A percentile compares a stretch with the other conserved stretches of the same genome.
These are phyloP conservation scores for Balaeniceps rex DNA, from an alignment of 2,113 vertebrate genomes.

Conservation along the genomic window DNA sequence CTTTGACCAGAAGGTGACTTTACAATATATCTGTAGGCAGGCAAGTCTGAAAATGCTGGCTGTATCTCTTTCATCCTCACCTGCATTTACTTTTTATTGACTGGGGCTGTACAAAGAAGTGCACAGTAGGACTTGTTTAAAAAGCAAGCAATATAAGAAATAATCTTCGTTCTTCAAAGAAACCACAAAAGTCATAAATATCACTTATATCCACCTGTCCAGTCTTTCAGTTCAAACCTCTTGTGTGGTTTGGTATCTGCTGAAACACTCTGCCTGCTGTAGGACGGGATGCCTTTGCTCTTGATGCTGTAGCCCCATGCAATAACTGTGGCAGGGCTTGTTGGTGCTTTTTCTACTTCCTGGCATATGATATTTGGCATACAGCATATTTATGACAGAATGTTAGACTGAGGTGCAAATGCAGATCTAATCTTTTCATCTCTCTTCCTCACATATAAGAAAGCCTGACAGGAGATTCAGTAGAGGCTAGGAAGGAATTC, in stretches of 20 bases:
- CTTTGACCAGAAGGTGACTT: neutral
- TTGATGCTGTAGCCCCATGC: neutral
- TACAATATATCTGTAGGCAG: neutral
- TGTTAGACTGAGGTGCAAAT: slow-evolving; percentile 41
- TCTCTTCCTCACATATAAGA: neutral
- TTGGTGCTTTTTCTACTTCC: neutral
- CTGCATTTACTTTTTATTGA: neutral
- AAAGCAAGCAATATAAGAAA: neutral
- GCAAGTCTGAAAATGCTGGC: neutral
- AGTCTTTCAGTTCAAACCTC: neutral
- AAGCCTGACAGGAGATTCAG: slow-evolving; percentile 37
- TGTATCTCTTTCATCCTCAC: neutral
- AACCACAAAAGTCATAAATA: neutral
- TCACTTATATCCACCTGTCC: neutral
- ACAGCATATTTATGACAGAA: slow-evolving; percentile 40
- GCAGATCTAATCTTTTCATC: slow-evolving; percentile 22
- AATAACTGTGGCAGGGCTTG: neutral
- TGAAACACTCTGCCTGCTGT: neutral
- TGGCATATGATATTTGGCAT: slow-evolving; percentile 42
- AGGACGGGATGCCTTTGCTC: neutral
- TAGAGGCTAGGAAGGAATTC: slow-evolving; percentile 11
- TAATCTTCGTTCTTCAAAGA: neutral
- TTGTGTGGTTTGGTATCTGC: neutral
- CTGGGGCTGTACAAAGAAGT: neutral
- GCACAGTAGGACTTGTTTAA: neutral